These are phyloP conservation scores for Trichechus manatus DNA, from an alignment of 2,113 vertebrate genomes.

Conservation along the genomic window DNA sequence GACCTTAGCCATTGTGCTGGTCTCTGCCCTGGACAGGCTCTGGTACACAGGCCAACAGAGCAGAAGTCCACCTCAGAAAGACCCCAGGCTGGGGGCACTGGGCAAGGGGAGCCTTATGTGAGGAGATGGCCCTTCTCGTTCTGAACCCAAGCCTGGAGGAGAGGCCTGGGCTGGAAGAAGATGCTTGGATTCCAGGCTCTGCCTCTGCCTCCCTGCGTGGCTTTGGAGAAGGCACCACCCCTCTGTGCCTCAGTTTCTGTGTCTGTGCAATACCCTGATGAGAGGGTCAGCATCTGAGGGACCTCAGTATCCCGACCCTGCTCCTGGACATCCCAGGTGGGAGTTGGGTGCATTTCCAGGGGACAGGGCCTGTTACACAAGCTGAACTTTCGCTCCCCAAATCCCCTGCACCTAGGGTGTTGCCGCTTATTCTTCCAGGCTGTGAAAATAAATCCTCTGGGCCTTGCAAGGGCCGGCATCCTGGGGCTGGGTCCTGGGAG, in stretches of 20 bases:
- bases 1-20: neutral
- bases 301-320: neutral
- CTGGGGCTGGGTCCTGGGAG: neutral
- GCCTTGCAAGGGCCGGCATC: neutral
- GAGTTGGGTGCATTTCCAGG: neutral
- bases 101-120: neutral
- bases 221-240: neutral
- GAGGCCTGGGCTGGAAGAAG: neutral
- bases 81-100: too few species aligned
- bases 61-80: neutral
- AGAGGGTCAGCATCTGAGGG: neutral
- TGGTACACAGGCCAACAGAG: neutral
- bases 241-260: neutral
- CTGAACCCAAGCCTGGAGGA: neutral
- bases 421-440: neutral
- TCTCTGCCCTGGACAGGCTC: neutral
- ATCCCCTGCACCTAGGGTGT: neutral
- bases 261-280: neutral
- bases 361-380: neutral
- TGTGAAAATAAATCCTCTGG: neutral
- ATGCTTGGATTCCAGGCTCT: neutral
- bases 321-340: neutral
- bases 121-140: rapidly evolving
- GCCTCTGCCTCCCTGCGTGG: neutral
- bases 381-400: neutral